Evolutionary conservation across 1,140 invertebrate genomes (phyloP), one percentile per base, ranked within the genome.

Genomic region (Drosophila nigrodunni): DNA sequence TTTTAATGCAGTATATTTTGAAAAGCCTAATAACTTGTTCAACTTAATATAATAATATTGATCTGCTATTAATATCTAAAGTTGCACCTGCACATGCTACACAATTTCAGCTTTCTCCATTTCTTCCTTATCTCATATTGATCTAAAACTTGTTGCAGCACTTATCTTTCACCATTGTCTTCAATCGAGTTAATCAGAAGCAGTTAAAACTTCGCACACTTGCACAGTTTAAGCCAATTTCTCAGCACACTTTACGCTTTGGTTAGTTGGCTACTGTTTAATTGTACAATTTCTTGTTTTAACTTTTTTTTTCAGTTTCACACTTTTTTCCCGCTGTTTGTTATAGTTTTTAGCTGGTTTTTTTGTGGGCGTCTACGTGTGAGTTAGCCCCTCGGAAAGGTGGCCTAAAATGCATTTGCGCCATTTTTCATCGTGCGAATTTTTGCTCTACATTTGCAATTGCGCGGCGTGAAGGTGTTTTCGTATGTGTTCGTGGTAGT

Each of bases 381-480:
- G 43, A 57, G 35, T 30, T 43, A 58, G 13, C 37, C 59, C 61
- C 50, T 71, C 25, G 25, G 65, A 75, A 69, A 57, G 60, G 43
- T 73, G 82, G 82, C 61, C 82, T 82, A 82, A 86, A 82, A 77
- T 77, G 72, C 71, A 77, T 74, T 76, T 67, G 79, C 52, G 54
- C 60, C 49, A 79, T 59, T 79, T 74, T 67, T 62, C 71, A 61
- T 46, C 52, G 73, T 49, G 73, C 44, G 66, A 75, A 64, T 70
- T 75, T 62, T 50, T 58, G 35, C 62, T 73, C 64, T 30, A 67
- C 54, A 67, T 70, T 25, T 50, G 55, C 54, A 39, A 59, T 46
- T 15, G 64, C 50, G 74, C 46, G 37, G 34, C 44, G 13, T 10
- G 41, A 47, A 41, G 18, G 66, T 15, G 15, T 21, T n/a, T 34